Evolutionary conservation across 1,140 invertebrate genomes (phyloP).

Genomic region (Yoshiicerus persimilis): DNA sequence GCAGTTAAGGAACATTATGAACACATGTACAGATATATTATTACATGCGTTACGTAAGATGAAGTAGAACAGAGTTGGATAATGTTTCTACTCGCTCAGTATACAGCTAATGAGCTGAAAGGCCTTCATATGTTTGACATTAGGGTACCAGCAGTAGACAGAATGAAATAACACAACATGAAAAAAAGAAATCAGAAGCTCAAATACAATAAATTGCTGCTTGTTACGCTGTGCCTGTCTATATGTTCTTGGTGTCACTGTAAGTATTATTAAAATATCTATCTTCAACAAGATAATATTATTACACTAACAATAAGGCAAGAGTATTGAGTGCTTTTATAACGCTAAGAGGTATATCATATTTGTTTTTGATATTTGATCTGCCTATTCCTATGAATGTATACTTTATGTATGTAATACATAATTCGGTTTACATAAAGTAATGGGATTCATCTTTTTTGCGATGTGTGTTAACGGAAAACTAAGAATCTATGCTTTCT

Average conservation of each 20-base stretch:
- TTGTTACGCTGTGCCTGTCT: background rate
- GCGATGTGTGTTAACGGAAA: no score
- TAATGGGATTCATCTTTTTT: background rate
- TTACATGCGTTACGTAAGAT: background rate
- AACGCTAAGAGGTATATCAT: no score
- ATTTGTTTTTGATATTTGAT: no score
- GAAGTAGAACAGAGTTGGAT: background rate
- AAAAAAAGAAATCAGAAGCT: background rate
- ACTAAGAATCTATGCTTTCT: no score
- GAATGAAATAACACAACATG: background rate
- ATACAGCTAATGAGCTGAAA: slow-evolving; percentile 39
- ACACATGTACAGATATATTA: no score
- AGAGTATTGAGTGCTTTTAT: background rate
- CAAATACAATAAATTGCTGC: background rate
- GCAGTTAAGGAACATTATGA: no score
- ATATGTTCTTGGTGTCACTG: background rate
- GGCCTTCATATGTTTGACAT: slow-evolving; percentile 37
- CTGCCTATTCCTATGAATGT: no score
- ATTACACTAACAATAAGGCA: background rate
- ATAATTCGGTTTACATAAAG: background rate
- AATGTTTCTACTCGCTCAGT: background rate
- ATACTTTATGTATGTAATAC: no score
- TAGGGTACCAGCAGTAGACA: background rate
- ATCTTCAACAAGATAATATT: background rate
- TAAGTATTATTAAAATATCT: background rate